phyloP scores from a whole-genome alignment of 1,140 invertebrate genomes.

The Diploscapter pachys region DNA sequence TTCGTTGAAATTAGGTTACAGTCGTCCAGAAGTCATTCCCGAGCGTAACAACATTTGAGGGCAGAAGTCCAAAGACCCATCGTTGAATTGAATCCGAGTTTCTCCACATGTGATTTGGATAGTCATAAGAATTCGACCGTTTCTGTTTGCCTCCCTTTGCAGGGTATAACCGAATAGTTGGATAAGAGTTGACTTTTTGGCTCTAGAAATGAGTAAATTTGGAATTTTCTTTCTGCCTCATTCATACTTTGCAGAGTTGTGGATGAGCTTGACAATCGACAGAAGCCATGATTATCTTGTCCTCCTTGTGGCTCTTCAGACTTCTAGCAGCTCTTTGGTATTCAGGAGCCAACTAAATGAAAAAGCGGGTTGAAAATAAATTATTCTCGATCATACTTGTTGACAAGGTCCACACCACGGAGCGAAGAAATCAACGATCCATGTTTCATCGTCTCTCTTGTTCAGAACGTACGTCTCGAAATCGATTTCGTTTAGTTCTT shows the following conservation, averaged over 20 bases:
- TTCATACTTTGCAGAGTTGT: constrained; percentile 63
- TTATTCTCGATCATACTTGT: constrained; percentile 56
- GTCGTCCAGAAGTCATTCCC: constrained; percentile 40
- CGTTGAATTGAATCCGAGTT: constrained; percentile 50
- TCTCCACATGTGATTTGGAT: constrained; percentile 57
- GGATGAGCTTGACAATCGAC: constrained; percentile 68
- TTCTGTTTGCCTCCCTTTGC: constrained; percentile 5
- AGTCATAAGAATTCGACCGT: constrained; percentile 38
- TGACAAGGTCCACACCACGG: constrained; percentile 72
- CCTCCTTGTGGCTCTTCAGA: constrained; percentile 21
- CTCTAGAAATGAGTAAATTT: constrained; percentile 18
- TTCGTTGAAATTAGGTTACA: not conserved
- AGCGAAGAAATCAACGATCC: constrained; percentile 71
- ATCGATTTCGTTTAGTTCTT: constrained; percentile 63
- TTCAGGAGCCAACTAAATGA: constrained; percentile 49
- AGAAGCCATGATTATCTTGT: constrained; percentile 68
- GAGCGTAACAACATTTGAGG: constrained; percentile 46
- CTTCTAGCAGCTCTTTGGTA: constrained; percentile 45
- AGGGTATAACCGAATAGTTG: constrained; percentile 71
- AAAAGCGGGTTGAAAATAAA: not conserved
- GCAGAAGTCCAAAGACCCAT: constrained; percentile 50
- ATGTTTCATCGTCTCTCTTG: constrained; percentile 63
- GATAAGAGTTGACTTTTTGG: constrained; percentile 70
- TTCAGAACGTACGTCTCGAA: constrained; percentile 66
- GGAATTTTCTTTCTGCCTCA: too few species aligned